Evolutionary conservation across 2,888 invertebrate genomes (phyloP).

Genomic region (Sarcophaga variegata): DNA sequence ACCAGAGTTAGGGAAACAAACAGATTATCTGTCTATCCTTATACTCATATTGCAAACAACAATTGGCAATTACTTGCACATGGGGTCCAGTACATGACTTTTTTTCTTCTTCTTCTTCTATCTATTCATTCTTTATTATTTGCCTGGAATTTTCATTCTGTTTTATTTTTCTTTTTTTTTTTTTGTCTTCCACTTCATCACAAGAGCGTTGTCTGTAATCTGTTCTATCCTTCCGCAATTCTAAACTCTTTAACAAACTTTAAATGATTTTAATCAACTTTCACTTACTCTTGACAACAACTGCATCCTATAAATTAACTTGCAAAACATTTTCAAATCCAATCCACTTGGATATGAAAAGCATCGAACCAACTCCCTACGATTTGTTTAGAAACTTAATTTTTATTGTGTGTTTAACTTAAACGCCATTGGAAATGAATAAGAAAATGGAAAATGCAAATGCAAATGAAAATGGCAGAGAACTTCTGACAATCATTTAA

Average conservation of each 20-base stretch:
- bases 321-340: conserved; percentile 15
- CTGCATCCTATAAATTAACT: conserved; percentile 65
- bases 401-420: too few species aligned
- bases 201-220: conserved; percentile 40
- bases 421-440: neutral
- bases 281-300: conserved; percentile 54
- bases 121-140: conserved; percentile 2
- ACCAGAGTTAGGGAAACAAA: neutral
- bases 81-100: conserved; percentile 39
- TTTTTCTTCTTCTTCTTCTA: conserved; percentile 21
- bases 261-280: conserved; percentile 66
- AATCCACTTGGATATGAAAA: neutral
- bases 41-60: conserved; percentile 12
- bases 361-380: neutral
- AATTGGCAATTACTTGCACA: conserved; percentile 65
- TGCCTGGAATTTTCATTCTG: neutral
- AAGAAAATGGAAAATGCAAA: conserved; percentile 1
- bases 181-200: neutral
- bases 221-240: conserved; percentile 22
- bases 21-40: neutral
- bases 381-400: neutral
- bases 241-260: conserved; percentile 67
- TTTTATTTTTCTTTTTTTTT: conserved; percentile 17
- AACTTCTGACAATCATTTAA: conserved; percentile 48
- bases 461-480: neutral